phyloP scores from a whole-genome alignment of 37 sponge, comb jelly and placozoan species.

The Beroe forskalii region DNA sequence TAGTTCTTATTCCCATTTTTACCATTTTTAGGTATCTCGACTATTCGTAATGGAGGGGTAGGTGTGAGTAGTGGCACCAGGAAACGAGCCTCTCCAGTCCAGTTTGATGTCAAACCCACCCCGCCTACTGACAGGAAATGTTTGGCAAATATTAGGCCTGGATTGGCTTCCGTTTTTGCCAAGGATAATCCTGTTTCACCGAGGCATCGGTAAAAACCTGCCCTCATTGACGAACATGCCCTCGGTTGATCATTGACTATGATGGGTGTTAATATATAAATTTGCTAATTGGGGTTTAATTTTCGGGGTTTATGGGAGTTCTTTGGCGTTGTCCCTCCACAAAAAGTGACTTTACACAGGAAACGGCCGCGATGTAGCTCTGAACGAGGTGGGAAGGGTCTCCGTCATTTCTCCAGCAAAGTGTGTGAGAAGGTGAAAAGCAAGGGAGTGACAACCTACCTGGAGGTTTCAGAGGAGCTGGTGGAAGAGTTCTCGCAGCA shows the following conservation, averaged over 20 bases:
- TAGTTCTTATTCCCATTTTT: too few relatives aligned
- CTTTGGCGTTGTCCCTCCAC: too few relatives aligned
- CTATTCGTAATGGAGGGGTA: neutral
- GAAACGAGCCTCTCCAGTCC: neutral
- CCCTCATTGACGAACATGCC: too few relatives aligned
- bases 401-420: slow-evolving; percentile 89
- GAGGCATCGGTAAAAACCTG: too few relatives aligned
- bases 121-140: neutral
- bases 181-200: too few relatives aligned
- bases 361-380: slow-evolving; percentile 61
- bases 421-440: slow-evolving; percentile 92
- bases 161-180: too few relatives aligned
- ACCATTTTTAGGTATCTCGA: too few relatives aligned
- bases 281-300: too few relatives aligned
- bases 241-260: too few relatives aligned
- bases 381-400: slow-evolving; percentile 76
- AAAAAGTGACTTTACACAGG: neutral
- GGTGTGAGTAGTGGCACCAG: neutral
- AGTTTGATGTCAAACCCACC: slow-evolving; percentile 27
- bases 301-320: too few relatives aligned
- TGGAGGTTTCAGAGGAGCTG: slow-evolving; percentile 95
- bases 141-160: too few relatives aligned
- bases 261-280: too few relatives aligned
- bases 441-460: slow-evolving; percentile 86
- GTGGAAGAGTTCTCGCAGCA: slow-evolving; percentile 84